Base-by-base conservation (phyloP, 2,888 invertebrate species). In the Eupithecia pulchellata region DNA sequence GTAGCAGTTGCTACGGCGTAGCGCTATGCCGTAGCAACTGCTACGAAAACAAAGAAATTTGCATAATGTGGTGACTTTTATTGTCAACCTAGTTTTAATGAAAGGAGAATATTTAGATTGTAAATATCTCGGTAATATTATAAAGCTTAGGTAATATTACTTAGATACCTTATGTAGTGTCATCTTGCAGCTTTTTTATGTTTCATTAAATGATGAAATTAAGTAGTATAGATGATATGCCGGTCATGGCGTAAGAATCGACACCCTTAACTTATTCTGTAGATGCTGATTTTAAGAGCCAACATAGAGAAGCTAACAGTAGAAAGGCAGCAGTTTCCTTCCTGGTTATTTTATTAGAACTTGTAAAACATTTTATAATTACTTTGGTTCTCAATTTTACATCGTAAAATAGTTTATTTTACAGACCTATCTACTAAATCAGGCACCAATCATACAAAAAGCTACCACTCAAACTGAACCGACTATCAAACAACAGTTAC, bases 1-100 rank as follows among this genome's bases (percentile, higher is more conserved):
- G 74, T 74, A 71, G 69, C 68, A 32, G n/a, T 64, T 60, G 66
- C 74, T 74, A 74, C 74, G 74, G 32, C 71, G 52, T 71, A 69
- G 55, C 58, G 36, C 68, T 73, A 68, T 58, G 62, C 1, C 39
- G 66, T 74, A 71, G 71, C 42, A 42, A 55, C n/a, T 11, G 47
- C 63, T 66, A 63, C 57, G 63, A 25, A 52, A 11, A 52, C 52
- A 52, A 52, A 52, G 52, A 25, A 20, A 52, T 52, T 52, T 52
- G 52, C 52, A 52, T 52, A 52, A 52, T 20, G 11, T 13, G 25
- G 11, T 11, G 13, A 52, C 20, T 52, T 25, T 25, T 13, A 52
- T 25, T 25, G 52, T 52, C 2, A 52, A 52, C 52, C 20, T 47
- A 47, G 20, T 52, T 25, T 25, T 25, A 52, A 52, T 25, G 20